A percentile compares a stretch with the other conserved stretches of the same genome.
Conservation (phyloP, 1,140 invertebrate species). For the Gyrodactylus salaris region DNA sequence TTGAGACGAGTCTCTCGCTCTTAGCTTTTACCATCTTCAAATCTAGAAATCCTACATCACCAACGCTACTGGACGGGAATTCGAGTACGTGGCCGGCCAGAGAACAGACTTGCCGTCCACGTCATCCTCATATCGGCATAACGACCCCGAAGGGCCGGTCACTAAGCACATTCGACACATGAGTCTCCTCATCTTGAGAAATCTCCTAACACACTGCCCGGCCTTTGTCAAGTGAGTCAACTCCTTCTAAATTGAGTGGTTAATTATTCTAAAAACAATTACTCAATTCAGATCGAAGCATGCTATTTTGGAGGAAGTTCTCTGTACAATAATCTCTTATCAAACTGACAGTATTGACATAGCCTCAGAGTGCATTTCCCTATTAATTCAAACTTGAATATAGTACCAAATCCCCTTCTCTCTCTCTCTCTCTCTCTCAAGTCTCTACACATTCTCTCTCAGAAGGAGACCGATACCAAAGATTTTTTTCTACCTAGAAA, state of each 20-base stretch:
- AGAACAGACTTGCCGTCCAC: not conserved
- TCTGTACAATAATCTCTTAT: not conserved
- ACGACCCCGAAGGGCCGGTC: not conserved
- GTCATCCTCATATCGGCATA: not conserved
- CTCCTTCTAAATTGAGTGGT: not conserved
- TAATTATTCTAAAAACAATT: not conserved
- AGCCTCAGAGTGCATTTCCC: not conserved
- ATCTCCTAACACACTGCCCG: not conserved
- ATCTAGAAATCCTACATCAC: not conserved
- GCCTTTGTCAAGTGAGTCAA: not conserved
- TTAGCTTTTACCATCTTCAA: not conserved
- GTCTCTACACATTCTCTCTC: not conserved
- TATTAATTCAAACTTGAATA: not conserved
- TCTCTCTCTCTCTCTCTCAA: not conserved
- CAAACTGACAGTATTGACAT: not conserved
- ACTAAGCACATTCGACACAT: not conserved
- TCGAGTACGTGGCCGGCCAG: too few species aligned
- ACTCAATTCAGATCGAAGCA: not conserved
- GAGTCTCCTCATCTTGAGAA: not conserved
- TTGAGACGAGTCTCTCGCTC: not conserved
- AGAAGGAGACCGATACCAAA: not conserved
- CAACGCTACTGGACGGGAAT: not conserved
- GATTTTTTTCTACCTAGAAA: not conserved
- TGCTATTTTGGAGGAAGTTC: not conserved
- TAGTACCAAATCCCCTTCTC: not conserved